Conservation (phyloP, 2,888 invertebrate species). For the Polymixis lichenea region DNA sequence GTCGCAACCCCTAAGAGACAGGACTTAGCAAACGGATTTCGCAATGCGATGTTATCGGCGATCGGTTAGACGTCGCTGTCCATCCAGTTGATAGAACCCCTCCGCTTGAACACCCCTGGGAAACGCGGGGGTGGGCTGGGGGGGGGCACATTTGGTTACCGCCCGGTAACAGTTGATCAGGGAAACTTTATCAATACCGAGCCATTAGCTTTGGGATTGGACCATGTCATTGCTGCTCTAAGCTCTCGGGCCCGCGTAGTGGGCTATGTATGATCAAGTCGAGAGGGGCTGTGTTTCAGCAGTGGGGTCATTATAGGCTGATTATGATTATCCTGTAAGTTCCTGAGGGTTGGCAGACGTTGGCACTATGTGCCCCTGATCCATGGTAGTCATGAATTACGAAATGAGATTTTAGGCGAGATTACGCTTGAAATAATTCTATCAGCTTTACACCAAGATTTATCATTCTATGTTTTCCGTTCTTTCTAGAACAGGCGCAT, state of each 20-base stretch:
- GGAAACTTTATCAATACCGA: conserved; percentile 25
- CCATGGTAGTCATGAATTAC: background rate
- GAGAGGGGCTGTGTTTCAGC: no score
- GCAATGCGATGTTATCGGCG: conserved; percentile 37
- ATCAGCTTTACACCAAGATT: background rate
- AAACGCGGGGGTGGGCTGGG: background rate
- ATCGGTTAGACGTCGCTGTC: conserved; percentile 25
- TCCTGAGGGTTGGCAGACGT: background rate
- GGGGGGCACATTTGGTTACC: background rate
- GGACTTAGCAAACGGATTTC: conserved; percentile 36
- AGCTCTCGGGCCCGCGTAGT: background rate
- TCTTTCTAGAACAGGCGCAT: background rate
- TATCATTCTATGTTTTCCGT: background rate
- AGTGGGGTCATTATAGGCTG: background rate
- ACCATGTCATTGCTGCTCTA: background rate
- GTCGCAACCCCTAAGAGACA: conserved; percentile 24
- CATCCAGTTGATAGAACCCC: conserved; percentile 39
- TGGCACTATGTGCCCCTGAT: background rate
- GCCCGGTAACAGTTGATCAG: conserved; percentile 32
- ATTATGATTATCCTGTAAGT: no score
- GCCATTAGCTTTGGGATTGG: background rate
- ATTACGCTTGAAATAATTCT: background rate
- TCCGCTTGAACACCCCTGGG: conserved; percentile 32
- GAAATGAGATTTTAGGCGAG: background rate
- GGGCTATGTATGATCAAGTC: no score